Evolutionary conservation across 2,797 vertebrate species (phyloP).

Genomic region (Pogoniulus pusillus): DNA sequence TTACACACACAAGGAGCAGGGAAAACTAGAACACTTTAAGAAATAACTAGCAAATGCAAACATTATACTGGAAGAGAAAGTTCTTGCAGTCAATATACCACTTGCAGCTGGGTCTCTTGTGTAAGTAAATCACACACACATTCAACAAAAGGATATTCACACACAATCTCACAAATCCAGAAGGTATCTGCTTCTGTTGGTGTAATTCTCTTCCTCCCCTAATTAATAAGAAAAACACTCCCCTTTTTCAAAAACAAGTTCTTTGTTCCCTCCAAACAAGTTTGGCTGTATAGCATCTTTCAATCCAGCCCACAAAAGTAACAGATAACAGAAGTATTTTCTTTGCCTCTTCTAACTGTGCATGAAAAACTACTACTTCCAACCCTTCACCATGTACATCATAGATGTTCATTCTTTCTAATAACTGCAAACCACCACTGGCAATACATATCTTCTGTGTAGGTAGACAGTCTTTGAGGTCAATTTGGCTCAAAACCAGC

Average conservation of each 20-base stretch:
- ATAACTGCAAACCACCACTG: not conserved
- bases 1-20: too few relatives aligned
- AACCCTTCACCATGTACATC: slow-evolving; percentile 7
- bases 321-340: not conserved
- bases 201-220: not conserved
- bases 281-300: not conserved
- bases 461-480: not conserved
- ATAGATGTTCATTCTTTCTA: not conserved
- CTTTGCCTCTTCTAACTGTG: not conserved
- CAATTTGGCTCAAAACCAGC: not conserved
- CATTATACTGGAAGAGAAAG: too few relatives aligned
- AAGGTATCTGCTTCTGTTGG: not conserved
- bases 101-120: not conserved
- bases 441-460: not conserved
- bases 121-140: not conserved
- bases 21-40: too few relatives aligned
- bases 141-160: not conserved
- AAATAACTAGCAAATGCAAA: too few relatives aligned
- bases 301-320: not conserved
- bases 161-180: not conserved
- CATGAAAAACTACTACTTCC: not conserved
- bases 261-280: not conserved
- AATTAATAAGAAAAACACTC: not conserved
- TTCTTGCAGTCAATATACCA: too few relatives aligned
- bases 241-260: not conserved